phyloP scores from a whole-genome alignment of 1,140 invertebrate species.

The Linepithema humile region DNA sequence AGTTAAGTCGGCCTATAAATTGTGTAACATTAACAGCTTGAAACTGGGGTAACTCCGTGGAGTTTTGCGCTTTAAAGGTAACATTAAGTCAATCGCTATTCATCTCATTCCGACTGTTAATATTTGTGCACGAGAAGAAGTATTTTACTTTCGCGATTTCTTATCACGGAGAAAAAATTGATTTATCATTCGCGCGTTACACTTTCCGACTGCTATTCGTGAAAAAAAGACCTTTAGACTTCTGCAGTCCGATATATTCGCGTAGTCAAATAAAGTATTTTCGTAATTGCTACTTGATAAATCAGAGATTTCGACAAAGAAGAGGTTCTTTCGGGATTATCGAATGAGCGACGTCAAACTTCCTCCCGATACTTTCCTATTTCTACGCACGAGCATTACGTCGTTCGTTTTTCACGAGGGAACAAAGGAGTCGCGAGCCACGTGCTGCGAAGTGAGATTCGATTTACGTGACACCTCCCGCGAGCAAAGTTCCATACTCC shows the following conservation, averaged over 20 bases:
- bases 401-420: background rate
- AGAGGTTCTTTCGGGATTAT: background rate
- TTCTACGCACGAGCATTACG: background rate
- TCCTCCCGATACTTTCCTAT: background rate
- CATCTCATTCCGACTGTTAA: background rate
- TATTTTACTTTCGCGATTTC: background rate
- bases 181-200: no score
- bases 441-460: background rate
- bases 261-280: background rate
- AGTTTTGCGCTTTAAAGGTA: background rate
- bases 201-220: no score
- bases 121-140: background rate
- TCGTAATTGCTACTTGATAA: background rate
- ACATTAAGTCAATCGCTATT: background rate
- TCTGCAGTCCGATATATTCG: background rate
- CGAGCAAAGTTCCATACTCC: background rate
- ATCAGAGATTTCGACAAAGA: background rate
- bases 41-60: background rate
- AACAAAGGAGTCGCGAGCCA: conserved; percentile 2
- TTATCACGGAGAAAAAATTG: background rate
- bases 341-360: background rate
- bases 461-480: background rate
- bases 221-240: no score
- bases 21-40: background rate
- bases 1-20: background rate